A percentile compares a stretch with the other conserved stretches of the same genome.
Conservation (phyloP, 2,888 invertebrate genomes). For the Hofmannophila pseudospretella region DNA sequence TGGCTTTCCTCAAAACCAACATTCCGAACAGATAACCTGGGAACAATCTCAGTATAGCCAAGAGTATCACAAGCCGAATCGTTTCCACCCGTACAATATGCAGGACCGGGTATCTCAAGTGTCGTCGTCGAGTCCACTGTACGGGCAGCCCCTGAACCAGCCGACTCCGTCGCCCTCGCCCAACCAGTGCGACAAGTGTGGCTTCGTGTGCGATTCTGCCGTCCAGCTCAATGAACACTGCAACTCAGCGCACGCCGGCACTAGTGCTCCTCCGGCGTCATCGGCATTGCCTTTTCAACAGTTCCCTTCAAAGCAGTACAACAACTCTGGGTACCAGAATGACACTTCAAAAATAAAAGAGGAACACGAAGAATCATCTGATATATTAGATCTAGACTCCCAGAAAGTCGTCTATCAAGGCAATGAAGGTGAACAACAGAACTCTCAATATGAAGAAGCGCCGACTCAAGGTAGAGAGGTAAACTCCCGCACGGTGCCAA, state of each 20-base stretch:
- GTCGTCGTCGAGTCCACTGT: constrained; percentile 74
- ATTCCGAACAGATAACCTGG: constrained; percentile 69
- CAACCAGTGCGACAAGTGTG: constrained; percentile 91
- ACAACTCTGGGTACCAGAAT: constrained; percentile 60
- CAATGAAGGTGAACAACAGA: constrained; percentile 71
- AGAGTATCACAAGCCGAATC: constrained; percentile 61
- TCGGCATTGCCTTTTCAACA: constrained; percentile 74
- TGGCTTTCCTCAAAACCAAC: constrained; percentile 69
- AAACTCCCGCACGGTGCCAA: constrained; percentile 74
- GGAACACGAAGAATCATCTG: constrained; percentile 85
- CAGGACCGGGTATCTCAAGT: constrained; percentile 75
- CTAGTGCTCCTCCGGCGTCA: constrained; percentile 46
- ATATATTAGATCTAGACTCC: constrained; percentile 91
- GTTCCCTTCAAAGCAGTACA: constrained; percentile 69
- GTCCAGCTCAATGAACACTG: constrained; percentile 86
- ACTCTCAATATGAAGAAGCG: constrained; percentile 55
- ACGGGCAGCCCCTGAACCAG: constrained; percentile 79
- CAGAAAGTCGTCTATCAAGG: constrained; percentile 91
- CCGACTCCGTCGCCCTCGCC: constrained; percentile 85
- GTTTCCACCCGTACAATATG: constrained; percentile 74
- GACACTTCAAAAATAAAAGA: constrained; percentile 76
- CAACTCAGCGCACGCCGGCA: constrained; percentile 80
- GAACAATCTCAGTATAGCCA: constrained; percentile 68
- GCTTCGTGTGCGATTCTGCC: constrained; percentile 86
- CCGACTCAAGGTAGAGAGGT: constrained; percentile 59